These are phyloP conservation scores for Hipparchia sbordonii DNA, from an alignment of 2,888 invertebrate species.

Conservation along the genomic window DNA sequence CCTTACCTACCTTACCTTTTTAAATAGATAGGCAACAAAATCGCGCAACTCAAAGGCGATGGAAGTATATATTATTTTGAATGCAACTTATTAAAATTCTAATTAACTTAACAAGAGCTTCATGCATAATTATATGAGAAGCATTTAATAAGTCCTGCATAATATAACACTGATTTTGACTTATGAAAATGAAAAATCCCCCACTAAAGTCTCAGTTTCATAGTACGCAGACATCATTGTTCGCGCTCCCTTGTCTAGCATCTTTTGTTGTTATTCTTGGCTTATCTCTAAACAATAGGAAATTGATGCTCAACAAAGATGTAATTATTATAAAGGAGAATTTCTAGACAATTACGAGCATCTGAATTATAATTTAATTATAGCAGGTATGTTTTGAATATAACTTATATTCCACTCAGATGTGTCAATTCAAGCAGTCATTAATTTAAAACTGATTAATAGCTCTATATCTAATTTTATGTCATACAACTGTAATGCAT, in stretches of 20 bases:
- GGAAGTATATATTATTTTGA: too few relatives aligned
- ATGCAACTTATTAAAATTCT: too few relatives aligned
- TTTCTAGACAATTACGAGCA: conserved; percentile 60
- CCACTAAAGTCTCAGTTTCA: conserved; percentile 56
- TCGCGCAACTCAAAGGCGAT: too few relatives aligned
- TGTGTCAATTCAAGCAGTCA: not conserved
- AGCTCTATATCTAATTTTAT: too few relatives aligned
- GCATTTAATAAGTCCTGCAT: not conserved
- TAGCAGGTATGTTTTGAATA: not conserved
- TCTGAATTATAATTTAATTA: conserved; percentile 1
- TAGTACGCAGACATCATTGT: conserved; percentile 75
- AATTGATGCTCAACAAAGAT: conserved; percentile 68
- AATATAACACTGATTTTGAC: conserved; percentile 31
- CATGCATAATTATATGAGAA: not conserved
- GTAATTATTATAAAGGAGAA: conserved; percentile 75
- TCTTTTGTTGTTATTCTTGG: conserved; percentile 70
- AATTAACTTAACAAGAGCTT: not conserved
- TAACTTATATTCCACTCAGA: not conserved
- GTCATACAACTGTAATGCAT: too few relatives aligned
- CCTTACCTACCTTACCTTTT: too few relatives aligned
- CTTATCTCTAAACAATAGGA: conserved; percentile 71
- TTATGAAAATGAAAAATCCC: conserved; percentile 55
- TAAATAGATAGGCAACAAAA: too few relatives aligned
- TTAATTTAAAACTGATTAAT: not conserved
- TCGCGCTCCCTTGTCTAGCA: conserved; percentile 62